Evolutionary conservation across 2,113 vertebrate species (phyloP).

Genomic region (Oreocharis arfaki): DNA sequence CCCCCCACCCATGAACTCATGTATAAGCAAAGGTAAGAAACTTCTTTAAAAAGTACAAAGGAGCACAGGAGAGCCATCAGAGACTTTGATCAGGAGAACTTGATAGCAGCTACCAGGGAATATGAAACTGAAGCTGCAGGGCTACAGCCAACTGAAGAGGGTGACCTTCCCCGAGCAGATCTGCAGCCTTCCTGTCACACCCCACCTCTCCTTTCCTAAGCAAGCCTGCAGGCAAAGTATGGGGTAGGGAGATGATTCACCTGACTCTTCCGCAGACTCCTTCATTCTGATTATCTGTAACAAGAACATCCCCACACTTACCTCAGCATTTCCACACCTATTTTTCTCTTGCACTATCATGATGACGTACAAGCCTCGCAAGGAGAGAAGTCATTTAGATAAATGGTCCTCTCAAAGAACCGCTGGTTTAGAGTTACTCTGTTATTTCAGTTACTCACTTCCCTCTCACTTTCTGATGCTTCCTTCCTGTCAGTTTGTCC

Average conservation of each 20-base stretch:
- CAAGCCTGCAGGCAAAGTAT: background rate
- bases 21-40: background rate
- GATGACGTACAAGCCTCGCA: background rate
- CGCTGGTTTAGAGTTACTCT: background rate
- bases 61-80: background rate
- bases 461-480: background rate
- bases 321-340: background rate
- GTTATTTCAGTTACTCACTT: background rate
- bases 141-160: fast-evolving
- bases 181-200: background rate
- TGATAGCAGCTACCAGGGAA: background rate
- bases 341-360: background rate
- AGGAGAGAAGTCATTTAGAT: background rate
- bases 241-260: background rate
- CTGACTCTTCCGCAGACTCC: background rate
- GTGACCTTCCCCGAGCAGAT: background rate
- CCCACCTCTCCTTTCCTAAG: background rate
- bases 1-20: background rate
- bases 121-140: background rate
- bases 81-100: background rate
- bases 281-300: background rate
- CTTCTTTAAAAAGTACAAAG: background rate
- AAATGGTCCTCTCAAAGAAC: background rate
- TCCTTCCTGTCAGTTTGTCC: background rate
- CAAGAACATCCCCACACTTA: background rate